A percentile compares a stretch with the other conserved stretches of the same genome.
phyloP scores from a whole-genome alignment of 1,140 invertebrate genomes.

The Drosophila chauvacae region DNA sequence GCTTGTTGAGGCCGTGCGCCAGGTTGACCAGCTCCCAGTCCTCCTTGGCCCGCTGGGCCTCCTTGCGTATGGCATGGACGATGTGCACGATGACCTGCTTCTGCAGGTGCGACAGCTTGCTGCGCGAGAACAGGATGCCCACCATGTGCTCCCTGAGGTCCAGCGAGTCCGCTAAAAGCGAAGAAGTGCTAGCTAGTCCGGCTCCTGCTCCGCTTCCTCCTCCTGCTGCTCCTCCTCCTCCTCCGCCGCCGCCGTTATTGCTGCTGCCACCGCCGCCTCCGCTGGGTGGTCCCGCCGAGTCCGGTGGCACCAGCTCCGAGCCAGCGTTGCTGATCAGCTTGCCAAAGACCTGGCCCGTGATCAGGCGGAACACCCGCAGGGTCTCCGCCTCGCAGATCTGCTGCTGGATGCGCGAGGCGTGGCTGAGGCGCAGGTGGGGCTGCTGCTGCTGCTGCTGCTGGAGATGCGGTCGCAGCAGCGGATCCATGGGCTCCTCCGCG shows the following conservation, averaged over 20 bases:
- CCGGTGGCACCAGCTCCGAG: conserved; percentile 40
- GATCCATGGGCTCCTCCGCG: conserved; percentile 1
- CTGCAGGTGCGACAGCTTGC: conserved; percentile 96
- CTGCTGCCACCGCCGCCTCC: neutral
- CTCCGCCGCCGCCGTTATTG: neutral
- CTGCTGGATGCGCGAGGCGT: conserved; percentile 89
- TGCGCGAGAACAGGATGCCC: conserved; percentile 97
- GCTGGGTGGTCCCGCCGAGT: conserved; percentile 3
- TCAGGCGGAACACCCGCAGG: conserved; percentile 95
- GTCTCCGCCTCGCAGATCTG: conserved; percentile 96
- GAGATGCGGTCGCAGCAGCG: conserved; percentile 37
- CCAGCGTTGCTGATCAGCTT: conserved; percentile 88
- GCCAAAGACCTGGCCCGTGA: conserved; percentile 95
- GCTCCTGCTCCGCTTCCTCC: neutral
- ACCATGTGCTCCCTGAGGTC: conserved; percentile 98
- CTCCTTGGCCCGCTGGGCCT: conserved; percentile 92
- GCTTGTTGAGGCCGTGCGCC: conserved; percentile 73
- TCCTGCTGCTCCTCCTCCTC: neutral
- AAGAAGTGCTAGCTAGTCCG: conserved; percentile 36
- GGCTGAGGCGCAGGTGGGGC: conserved; percentile 59
- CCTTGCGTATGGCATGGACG: conserved; percentile 95
- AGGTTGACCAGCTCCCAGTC: conserved; percentile 91
- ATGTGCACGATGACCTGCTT: conserved; percentile 98
- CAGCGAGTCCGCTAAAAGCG: conserved; percentile 77
- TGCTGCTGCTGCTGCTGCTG: conserved; percentile 2